These are phyloP conservation scores for Elephantulus edwardii DNA, from an alignment of 2,113 vertebrate genomes.

Conservation along the genomic window DNA sequence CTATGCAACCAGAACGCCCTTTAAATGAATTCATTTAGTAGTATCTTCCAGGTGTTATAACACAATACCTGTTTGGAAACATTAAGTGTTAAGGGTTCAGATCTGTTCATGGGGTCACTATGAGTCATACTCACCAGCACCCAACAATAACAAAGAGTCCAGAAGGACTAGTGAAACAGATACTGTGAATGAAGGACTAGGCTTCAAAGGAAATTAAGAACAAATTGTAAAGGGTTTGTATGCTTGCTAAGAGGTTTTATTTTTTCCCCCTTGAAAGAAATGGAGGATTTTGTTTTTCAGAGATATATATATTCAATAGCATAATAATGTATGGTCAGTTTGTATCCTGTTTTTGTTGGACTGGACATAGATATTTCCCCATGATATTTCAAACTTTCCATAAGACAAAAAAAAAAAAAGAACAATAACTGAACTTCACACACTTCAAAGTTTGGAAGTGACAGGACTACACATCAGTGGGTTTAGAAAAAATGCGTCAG, in stretches of 20 bases:
- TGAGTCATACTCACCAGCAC: too few relatives aligned
- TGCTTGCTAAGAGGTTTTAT: background rate
- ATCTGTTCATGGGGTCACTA: too few relatives aligned
- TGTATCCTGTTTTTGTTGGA: slow-evolving; percentile 56
- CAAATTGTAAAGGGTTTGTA: background rate
- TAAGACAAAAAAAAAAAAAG: too few relatives aligned
- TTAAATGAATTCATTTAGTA: too few relatives aligned
- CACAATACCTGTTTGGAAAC: too few relatives aligned
- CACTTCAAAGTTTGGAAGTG: slow-evolving; percentile 24
- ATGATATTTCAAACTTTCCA: slow-evolving; percentile 48
- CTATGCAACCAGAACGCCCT: too few relatives aligned
- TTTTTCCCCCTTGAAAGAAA: background rate
- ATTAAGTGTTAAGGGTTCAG: too few relatives aligned
- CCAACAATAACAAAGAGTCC: background rate
- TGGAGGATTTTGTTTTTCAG: background rate
- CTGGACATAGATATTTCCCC: background rate
- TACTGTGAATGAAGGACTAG: background rate
- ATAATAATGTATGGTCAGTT: background rate
- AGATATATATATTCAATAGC: background rate
- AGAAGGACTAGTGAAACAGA: background rate
- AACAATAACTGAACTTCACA: background rate
- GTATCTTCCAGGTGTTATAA: too few relatives aligned
- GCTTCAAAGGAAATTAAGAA: background rate
- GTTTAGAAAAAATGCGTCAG: slow-evolving; percentile 50
- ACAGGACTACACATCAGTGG: slow-evolving; percentile 32